Percentiles rank a stretch among this genome's conserved stretches.
Evolutionary conservation across 35 echinoderm and acorn worm species (phyloP).

Genomic region (Ophiothrix spiculata): DNA sequence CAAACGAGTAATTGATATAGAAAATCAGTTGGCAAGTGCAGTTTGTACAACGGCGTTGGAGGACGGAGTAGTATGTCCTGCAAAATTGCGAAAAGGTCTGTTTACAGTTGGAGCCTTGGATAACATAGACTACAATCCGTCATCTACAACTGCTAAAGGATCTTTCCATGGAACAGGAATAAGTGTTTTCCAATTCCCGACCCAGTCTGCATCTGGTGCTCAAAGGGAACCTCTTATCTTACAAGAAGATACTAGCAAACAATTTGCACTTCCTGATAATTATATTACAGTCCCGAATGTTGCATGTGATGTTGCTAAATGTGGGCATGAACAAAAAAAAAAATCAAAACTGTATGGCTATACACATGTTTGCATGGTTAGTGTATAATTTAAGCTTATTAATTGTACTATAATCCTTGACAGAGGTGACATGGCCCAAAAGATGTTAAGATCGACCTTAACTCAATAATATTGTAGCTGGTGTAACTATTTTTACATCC

Average conservation of each 20-base stretch:
- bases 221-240: neutral
- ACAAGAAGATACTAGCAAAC: neutral
- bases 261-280: neutral
- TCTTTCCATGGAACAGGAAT: constrained; percentile 65
- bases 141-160: constrained; percentile 24
- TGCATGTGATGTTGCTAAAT: neutral
- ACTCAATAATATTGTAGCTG: no score
- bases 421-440: no score
- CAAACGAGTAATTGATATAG: constrained; percentile 13
- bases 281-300: constrained; percentile 14
- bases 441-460: no score
- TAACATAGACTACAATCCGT: constrained; percentile 63
- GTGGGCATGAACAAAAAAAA: no score
- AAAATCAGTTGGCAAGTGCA: constrained; percentile 10
- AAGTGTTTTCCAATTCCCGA: constrained; percentile 9
- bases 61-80: constrained; percentile 20
- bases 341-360: no score
- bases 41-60: neutral
- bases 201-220: neutral
- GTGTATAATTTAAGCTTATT: no score
- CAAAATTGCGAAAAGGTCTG: constrained; percentile 13
- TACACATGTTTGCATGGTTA: no score
- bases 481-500: no score
- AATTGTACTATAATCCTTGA: no score
- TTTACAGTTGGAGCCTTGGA: constrained; percentile 34